Base-by-base conservation (phyloP, 2,888 invertebrate species). In the Strigamia transsilvanica region DNA sequence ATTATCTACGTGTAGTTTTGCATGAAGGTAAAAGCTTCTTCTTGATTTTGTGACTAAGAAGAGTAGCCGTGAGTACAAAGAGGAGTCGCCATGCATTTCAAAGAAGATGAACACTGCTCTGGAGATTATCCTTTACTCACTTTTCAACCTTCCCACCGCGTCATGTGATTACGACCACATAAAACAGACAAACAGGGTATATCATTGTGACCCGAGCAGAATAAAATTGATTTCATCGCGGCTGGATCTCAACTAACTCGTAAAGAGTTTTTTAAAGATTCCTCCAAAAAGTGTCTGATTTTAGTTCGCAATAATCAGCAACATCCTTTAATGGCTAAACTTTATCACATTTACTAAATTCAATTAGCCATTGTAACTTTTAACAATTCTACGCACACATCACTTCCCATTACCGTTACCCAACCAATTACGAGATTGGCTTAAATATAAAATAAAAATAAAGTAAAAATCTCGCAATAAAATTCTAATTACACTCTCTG, bases 31-130 rank as follows among this genome's bases (percentile, higher is more conserved):
- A 73, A 73, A 73, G 32, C 73, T 73, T 32, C 73, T 73, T n/a
- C 73, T 73, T 73, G 73, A 27, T 73, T 73, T 73, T 73, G 73
- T 73, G 73, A 73, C 73, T 73, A 73, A 73, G 73, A 73, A 73
- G 73, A 73, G 73, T 73, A 27, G 73, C n/a, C 73, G 23, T 27
- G 73, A 32, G 27, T 9, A 56, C 27, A 27, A 32, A 73, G 23
- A 73, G 32, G 13, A 27, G 73, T 32, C 73, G 73, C 73, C 73
- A 73, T 73, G 73, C 73, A 73, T 73, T 73, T 73, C 73, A 73
- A 73, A 73, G 27, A 27, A 73, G 73, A 32, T 73, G 73, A 73
- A 73, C 73, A 9, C 73, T 73, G 27, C 73, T 73, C 73, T 32
- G 13, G 73, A 73, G 73, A 73, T 73, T 73, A 73, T 73, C n/a